Evolutionary conservation across 2,888 invertebrate genomes (phyloP).

Genomic region (Pterobdella sp.): DNA sequence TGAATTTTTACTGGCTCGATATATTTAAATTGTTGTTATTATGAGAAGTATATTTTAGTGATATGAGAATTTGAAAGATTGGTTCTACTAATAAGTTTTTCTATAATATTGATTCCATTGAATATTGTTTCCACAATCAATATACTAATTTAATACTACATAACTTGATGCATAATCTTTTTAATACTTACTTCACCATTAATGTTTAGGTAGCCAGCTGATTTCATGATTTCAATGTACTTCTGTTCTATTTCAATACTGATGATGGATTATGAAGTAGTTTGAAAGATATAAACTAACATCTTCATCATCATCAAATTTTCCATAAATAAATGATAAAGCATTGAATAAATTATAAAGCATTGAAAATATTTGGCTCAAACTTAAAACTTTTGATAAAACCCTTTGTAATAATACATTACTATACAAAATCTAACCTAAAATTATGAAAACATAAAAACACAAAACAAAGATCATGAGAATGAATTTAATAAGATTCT

Average conservation of each 20-base stretch:
- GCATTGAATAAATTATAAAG: not conserved
- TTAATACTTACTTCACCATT: conserved; percentile 58
- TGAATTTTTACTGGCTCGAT: not conserved
- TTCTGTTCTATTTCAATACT: conserved; percentile 65
- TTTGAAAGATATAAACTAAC: not conserved
- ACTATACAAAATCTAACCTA: too few species aligned
- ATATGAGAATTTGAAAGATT: not conserved
- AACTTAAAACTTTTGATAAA: not conserved
- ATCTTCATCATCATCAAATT: too few species aligned
- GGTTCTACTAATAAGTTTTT: not conserved
- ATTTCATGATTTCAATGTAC: conserved; percentile 83
- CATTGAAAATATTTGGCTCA: not conserved
- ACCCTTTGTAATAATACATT: not conserved
- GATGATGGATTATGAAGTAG: too few species aligned
- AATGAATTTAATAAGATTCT: not conserved
- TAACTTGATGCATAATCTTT: too few species aligned
- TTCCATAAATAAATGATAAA: too few species aligned
- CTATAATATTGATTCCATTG: not conserved
- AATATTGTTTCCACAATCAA: not conserved
- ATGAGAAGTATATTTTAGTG: not conserved
- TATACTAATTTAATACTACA: too few species aligned
- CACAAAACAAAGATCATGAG: not conserved
- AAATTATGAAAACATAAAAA: too few species aligned
- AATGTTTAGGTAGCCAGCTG: conserved; percentile 79
- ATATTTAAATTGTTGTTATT: not conserved